Conservation (phyloP, 2,113 vertebrate genomes). For the Labrus mixtus region DNA sequence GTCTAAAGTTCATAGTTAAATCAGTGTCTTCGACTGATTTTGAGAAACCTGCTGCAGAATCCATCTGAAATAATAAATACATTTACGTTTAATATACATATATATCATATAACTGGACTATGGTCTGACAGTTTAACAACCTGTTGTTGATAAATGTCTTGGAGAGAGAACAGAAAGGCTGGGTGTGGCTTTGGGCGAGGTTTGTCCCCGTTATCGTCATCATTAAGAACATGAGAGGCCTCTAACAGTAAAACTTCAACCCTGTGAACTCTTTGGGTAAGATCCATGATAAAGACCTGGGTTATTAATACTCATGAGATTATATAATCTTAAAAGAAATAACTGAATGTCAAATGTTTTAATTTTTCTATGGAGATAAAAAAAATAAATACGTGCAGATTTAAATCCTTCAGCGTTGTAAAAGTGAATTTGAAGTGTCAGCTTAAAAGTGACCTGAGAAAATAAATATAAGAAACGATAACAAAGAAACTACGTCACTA, state of each 20-base stretch:
- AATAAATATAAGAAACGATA: neutral
- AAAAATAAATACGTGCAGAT: neutral
- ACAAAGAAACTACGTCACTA: neutral
- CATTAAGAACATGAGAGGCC: neutral
- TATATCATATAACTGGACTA: neutral
- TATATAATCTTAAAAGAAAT: neutral
- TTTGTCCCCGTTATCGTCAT: neutral
- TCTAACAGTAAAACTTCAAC: neutral
- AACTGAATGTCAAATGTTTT: neutral
- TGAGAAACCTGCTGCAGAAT: neutral
- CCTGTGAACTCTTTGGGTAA: neutral
- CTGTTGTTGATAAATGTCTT: neutral
- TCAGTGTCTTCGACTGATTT: neutral
- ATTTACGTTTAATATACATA: too few species aligned
- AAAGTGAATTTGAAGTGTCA: neutral
- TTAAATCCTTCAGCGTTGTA: neutral
- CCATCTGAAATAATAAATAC: neutral
- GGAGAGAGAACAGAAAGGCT: neutral
- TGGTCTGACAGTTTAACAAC: neutral
- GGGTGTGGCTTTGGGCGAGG: neutral
- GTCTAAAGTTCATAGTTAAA: neutral
- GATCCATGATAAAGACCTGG: neutral
- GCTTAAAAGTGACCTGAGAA: neutral
- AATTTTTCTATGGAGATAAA: conserved; percentile 1
- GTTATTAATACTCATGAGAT: neutral